Evolutionary conservation across 1,140 invertebrate species (phyloP), one percentile per base, ranked within the genome.

Genomic region (Hydropsyche tenuis): DNA sequence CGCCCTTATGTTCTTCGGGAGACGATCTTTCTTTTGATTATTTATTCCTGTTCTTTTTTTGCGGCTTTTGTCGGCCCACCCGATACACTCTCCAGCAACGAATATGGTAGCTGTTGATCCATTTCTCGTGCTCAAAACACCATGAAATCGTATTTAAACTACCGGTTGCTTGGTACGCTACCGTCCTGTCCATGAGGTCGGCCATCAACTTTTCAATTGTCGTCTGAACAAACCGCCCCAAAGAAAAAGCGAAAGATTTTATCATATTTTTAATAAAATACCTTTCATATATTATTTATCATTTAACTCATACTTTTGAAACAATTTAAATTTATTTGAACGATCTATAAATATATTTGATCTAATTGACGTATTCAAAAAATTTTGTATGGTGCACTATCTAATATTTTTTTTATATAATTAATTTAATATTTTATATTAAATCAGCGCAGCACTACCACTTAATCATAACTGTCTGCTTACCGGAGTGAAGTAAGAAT

Each of bases 121-220:
- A 68, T 64, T 66, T 73, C 71, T 65, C 20, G 71, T 65, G 71
- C 48, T 73, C 70, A 73, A 65, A 69, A 64, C 71, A 69, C 46
- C 74, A 64, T 75, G 60, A 75, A 75, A 75, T 75, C 70, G 65
- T 51, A 73, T 75, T 70, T 64, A 72, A 72, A 75, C 74, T 75
- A 73, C 74, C 74, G 71, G 51, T 72, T 51, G 71, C 65, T 70
- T 62, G 71, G 66, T 75, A 75, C 62, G 27, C 23, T 66, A 46
- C 45, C 68, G 64, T 63, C 69, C 63, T 45, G 37, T 71, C 69
- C 56, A 25, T 70, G 51, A 56, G 68, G 66, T 69, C 20, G 66
- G 30, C 66, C 66, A 69, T 70, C 68, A 70, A 70, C 68, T 70
- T 70, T 45, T 70, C 43, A 48, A 45, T 70, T 60, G 68, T 70